phyloP scores from a whole-genome alignment of 2,797 vertebrate genomes.

The Sorex maritimensis region DNA sequence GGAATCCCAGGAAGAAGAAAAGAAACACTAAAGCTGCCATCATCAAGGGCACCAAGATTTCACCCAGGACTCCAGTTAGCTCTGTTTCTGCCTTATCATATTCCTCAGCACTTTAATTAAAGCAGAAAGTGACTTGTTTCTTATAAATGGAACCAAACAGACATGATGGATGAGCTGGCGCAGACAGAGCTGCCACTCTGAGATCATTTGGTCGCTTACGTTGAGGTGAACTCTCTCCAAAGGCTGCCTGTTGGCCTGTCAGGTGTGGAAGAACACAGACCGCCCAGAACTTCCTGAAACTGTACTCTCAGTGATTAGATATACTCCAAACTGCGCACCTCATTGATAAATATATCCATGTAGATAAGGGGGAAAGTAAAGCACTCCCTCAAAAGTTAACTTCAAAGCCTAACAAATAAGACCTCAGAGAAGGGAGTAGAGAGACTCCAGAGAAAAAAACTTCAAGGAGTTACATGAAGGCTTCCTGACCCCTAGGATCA shows the following conservation, averaged over 20 bases:
- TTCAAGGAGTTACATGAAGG: conserved; percentile 23
- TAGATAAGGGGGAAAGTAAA: conserved; percentile 75
- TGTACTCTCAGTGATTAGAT: conserved; percentile 73
- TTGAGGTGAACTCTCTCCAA: conserved; percentile 76
- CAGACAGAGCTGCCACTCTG: conserved; percentile 77
- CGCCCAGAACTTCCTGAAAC: conserved; percentile 69
- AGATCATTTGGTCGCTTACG: conserved; percentile 79
- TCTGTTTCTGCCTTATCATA: conserved; percentile 73
- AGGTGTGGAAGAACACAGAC: conserved; percentile 67
- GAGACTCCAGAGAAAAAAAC: neutral
- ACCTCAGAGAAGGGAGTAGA: neutral
- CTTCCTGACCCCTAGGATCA: conserved; percentile 1
- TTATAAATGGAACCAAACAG: conserved; percentile 79
- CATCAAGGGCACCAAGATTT: conserved; percentile 61
- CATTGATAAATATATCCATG: conserved; percentile 63
- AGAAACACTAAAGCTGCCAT: neutral
- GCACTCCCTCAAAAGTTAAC: conserved; percentile 59
- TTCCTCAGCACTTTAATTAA: conserved; percentile 85
- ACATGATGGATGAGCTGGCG: conserved; percentile 84
- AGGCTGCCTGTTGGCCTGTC: conserved; percentile 76
- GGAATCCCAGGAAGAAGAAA: neutral
- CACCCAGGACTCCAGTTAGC: conserved; percentile 36
- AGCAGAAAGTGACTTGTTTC: conserved; percentile 73
- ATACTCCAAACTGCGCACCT: conserved; percentile 65
- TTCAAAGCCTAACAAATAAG: conserved; percentile 62